These are phyloP conservation scores for Atta texana DNA, from an alignment of 1,140 invertebrate genomes.

Conservation along the genomic window DNA sequence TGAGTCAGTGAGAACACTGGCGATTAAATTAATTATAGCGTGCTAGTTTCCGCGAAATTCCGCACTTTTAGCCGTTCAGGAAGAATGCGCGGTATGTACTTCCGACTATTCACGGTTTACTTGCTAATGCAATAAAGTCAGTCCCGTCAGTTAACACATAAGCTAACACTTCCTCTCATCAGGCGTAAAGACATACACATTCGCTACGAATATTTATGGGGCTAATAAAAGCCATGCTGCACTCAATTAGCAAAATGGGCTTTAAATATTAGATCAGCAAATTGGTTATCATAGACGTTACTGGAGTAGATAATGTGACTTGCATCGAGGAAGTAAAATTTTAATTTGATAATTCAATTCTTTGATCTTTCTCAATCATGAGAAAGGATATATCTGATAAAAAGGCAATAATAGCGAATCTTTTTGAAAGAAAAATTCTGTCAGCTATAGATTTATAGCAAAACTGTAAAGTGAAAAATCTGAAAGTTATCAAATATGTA, in stretches of 20 bases:
- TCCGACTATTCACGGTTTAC: constrained; percentile 53
- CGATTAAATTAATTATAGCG: constrained; percentile 31
- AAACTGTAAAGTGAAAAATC: background rate
- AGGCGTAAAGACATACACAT: constrained; percentile 37
- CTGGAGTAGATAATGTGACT: constrained; percentile 7
- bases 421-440: background rate
- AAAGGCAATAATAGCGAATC: background rate
- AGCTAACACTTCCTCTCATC: constrained; percentile 40
- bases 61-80: constrained; percentile 21
- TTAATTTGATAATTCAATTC: background rate
- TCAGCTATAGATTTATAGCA: background rate
- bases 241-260: constrained; percentile 26
- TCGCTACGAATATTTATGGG: constrained; percentile 42
- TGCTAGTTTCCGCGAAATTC: constrained; percentile 23
- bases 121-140: constrained; percentile 63
- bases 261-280: constrained; percentile 27
- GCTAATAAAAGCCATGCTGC: constrained; percentile 33
- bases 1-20: background rate
- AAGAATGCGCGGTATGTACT: constrained; percentile 50
- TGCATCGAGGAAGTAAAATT: constrained; percentile 16
- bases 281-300: constrained; percentile 22
- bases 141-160: constrained; percentile 40
- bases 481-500: background rate
- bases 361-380: background rate
- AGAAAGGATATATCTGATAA: background rate